Evolutionary conservation across 2,797 vertebrate genomes (phyloP), one percentile per base, ranked within the genome.

Genomic region (Notamacropus eugenii): DNA sequence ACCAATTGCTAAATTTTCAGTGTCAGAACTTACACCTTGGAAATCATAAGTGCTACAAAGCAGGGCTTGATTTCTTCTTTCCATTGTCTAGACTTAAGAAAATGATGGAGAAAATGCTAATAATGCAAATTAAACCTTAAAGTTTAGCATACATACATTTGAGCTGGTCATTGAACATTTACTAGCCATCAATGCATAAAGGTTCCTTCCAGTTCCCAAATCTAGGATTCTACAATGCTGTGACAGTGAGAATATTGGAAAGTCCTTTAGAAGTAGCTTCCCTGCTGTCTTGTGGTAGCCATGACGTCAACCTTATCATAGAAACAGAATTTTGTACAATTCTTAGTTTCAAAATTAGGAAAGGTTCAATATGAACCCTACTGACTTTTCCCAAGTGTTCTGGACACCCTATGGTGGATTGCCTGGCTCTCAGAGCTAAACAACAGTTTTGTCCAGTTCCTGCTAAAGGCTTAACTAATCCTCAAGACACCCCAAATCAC

Each of bases 401-500:
- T 59, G 54, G 56, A 13, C 34, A 40, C 92, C 40, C 82, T 74
- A 93, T 94, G 57, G 55, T 56, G 54, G 92, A 91, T 92, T 96
- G 93, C 62, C 96, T 96, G 54, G 92, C 54, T 96, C 92, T 97
- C 94, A 92, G 93, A 97, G 90, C 55, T 91, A 91, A 96, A 94
- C 40, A 82, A 82, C 8, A 94, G 92, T 56, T 93, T 96, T 90
- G 96, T 96, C 94, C 95, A n/a, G 90, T 92, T 97, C 87, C 87
- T 95, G 93, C 93, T 96, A 94, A 92, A 93, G 62, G 90, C 92
- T 97, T 46, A 97, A 98, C 97, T 96, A 97, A 96, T 97, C 94
- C 96, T 95, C 97, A 95, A 90, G 93, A 97, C 92, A 95, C 92
- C 91, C 97, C 94, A 82, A 19, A 87, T 87, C 74, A 87, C 74